Percentiles rank a stretch among this genome's conserved stretches.
phyloP scores from a whole-genome alignment of 2,888 invertebrate genomes.

The Mylabris sibirica region DNA sequence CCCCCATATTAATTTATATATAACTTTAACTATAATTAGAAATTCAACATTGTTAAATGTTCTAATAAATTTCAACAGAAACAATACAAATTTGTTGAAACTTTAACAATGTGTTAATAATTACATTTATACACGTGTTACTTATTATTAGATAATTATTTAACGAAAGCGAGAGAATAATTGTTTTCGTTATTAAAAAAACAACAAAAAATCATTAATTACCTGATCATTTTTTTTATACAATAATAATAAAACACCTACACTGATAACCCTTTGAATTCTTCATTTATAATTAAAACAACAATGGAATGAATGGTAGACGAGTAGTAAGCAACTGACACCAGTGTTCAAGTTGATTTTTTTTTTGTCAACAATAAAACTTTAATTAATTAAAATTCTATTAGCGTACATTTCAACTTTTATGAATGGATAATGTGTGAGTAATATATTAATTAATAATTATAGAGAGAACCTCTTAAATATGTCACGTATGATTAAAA shows the following conservation, averaged over 20 bases:
- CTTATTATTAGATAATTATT: background rate
- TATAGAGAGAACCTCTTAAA: background rate
- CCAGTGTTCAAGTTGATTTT: too few species aligned
- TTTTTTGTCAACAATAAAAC: background rate
- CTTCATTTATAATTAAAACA: background rate
- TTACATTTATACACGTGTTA: slow-evolving; percentile 3
- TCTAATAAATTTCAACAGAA: background rate
- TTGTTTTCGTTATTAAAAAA: background rate
- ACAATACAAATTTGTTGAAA: background rate
- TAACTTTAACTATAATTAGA: background rate
- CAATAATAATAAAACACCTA: background rate
- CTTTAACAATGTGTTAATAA: background rate
- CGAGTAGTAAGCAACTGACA: background rate
- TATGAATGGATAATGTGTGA: slow-evolving; percentile 2
- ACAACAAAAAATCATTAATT: background rate
- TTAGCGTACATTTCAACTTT: background rate
- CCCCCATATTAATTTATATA: background rate
- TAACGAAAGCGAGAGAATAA: background rate
- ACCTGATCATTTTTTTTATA: slow-evolving; percentile 5
- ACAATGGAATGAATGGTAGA: background rate
- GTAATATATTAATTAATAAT: background rate
- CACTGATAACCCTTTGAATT: background rate
- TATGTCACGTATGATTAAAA: background rate
- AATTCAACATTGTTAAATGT: background rate
- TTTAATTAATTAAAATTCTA: background rate